These are phyloP conservation scores for Antennarius striatus DNA, from an alignment of 2,113 vertebrate species.

Conservation along the genomic window DNA sequence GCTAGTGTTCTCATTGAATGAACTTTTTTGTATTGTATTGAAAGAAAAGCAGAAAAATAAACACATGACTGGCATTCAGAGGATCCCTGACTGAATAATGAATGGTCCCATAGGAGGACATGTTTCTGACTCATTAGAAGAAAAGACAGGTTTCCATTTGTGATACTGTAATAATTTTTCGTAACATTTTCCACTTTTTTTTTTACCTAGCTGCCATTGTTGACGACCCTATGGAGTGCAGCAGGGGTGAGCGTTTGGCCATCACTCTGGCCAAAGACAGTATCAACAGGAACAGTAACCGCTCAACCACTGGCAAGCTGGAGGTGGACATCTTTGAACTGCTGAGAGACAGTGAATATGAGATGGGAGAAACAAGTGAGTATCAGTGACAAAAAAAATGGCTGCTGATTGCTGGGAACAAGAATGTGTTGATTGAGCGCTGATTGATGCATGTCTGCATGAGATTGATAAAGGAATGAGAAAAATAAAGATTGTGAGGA, in stretches of 20 bases:
- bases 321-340: slow-evolving; percentile 98
- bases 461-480: too few relatives aligned
- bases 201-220: slow-evolving; percentile 80
- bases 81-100: too few relatives aligned
- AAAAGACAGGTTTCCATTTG: too few relatives aligned
- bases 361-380: slow-evolving; percentile 97
- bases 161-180: too few relatives aligned
- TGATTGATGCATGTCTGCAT: too few relatives aligned
- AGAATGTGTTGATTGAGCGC: not conserved
- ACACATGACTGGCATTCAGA: too few relatives aligned
- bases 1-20: too few relatives aligned
- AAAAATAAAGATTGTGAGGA: not conserved
- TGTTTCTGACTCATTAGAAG: too few relatives aligned
- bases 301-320: slow-evolving; percentile 90
- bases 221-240: slow-evolving; percentile 99
- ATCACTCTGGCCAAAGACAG: slow-evolving; percentile 97
- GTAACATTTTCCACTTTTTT: too few relatives aligned
- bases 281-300: slow-evolving; percentile 92
- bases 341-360: slow-evolving; percentile 96
- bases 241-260: slow-evolving; percentile 95
- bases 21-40: too few relatives aligned
- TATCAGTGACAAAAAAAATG: slow-evolving; percentile 3
- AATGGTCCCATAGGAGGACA: too few relatives aligned
- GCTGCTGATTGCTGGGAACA: not conserved
- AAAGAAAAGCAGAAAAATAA: too few relatives aligned